Evolutionary conservation across 2,888 invertebrate species (phyloP).

Genomic region (Calameuta idolon): DNA sequence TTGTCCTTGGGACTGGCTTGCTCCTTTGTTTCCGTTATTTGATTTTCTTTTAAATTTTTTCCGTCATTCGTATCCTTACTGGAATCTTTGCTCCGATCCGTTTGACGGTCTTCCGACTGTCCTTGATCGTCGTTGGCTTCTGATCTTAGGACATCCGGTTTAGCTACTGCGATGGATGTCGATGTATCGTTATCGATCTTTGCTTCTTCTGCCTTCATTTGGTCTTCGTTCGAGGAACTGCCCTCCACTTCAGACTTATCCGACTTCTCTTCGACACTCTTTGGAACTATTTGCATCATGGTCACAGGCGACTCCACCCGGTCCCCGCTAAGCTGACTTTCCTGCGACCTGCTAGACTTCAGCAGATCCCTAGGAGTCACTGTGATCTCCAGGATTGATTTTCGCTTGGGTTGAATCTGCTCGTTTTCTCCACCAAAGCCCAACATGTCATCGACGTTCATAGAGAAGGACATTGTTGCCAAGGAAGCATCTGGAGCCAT

Average conservation of each 20-base stretch:
- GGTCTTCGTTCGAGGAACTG: background rate
- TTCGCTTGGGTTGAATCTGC: slow-evolving; percentile 9
- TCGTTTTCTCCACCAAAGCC: slow-evolving; percentile 35
- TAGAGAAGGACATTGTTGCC: slow-evolving; percentile 32
- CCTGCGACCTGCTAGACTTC: slow-evolving; percentile 34
- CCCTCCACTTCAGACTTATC: slow-evolving; percentile 18
- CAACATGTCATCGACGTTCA: slow-evolving; percentile 39
- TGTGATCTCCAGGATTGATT: slow-evolving; percentile 30
- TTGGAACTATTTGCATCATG: slow-evolving; percentile 43
- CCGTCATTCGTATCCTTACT: background rate
- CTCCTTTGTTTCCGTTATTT: slow-evolving; percentile 34
- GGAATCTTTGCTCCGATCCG: background rate
- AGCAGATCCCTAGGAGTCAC: slow-evolving; percentile 29
- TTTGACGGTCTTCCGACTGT: background rate
- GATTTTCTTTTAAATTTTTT: slow-evolving; percentile 15
- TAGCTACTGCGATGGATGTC: background rate
- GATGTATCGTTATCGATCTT: background rate
- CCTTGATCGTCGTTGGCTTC: background rate
- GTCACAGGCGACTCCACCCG: slow-evolving; percentile 41
- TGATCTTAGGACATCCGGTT: background rate
- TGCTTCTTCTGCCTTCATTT: background rate
- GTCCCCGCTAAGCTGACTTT: slow-evolving; percentile 35
- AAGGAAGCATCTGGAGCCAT: slow-evolving; percentile 26
- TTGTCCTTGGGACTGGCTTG: slow-evolving; percentile 35
- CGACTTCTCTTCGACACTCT: slow-evolving; percentile 29